Evolutionary conservation across 2,888 invertebrate species (phyloP).

Genomic region (Hypena proboscidalis): DNA sequence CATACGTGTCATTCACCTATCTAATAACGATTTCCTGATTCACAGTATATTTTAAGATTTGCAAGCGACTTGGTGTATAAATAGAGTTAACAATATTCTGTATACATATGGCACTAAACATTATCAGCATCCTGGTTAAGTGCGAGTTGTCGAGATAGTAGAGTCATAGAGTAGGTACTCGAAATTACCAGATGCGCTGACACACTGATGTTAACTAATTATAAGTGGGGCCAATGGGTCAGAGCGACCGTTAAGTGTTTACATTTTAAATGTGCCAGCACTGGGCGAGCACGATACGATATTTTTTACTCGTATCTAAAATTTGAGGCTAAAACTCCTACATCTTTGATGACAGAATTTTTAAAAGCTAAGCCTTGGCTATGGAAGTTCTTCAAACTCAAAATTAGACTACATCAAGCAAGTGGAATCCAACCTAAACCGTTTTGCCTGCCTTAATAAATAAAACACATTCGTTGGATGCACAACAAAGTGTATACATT

Average conservation of each 20-base stretch:
- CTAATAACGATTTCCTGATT: slow-evolving; percentile 41
- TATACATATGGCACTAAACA: slow-evolving; percentile 62
- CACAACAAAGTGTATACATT: too few species aligned
- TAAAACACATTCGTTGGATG: too few species aligned
- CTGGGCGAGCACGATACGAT: not conserved
- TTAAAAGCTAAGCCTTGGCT: too few species aligned
- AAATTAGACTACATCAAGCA: too few species aligned
- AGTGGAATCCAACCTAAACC: too few species aligned
- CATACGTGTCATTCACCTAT: slow-evolving; percentile 26
- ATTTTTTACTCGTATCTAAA: not conserved
- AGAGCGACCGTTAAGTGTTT: slow-evolving; percentile 26
- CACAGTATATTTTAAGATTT: slow-evolving; percentile 36
- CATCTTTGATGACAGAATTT: too few species aligned
- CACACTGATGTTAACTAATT: slow-evolving; percentile 30
- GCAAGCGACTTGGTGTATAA: slow-evolving; percentile 51
- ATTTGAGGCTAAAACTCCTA: not conserved
- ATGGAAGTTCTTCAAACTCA: too few species aligned
- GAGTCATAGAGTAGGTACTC: slow-evolving; percentile 24
- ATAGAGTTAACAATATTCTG: slow-evolving; percentile 56
- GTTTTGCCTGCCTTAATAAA: too few species aligned
- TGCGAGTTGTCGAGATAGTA: slow-evolving; percentile 48
- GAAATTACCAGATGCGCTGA: slow-evolving; percentile 44
- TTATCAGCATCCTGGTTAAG: slow-evolving; percentile 76
- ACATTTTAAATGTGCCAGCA: slow-evolving; percentile 9
- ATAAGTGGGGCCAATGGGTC: slow-evolving; percentile 39